phyloP scores from a whole-genome alignment of 2,113 vertebrate species.

The Rhadina sibilatrix region DNA sequence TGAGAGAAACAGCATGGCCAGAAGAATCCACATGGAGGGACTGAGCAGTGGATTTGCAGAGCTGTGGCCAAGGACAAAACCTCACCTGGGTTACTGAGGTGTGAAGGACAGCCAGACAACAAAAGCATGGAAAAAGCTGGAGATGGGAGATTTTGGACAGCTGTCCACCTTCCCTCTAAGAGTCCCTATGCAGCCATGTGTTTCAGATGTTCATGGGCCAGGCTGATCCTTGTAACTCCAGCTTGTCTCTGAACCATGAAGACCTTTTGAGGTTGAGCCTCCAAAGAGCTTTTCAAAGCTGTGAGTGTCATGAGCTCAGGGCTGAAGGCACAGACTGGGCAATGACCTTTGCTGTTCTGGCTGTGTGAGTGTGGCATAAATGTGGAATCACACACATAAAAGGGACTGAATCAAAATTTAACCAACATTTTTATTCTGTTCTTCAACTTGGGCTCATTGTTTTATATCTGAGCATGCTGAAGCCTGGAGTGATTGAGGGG shows the following conservation, averaged over 20 bases:
- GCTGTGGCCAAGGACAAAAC: background rate
- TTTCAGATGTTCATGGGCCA: background rate
- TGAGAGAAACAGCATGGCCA: background rate
- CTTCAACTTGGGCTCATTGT: slow-evolving; percentile 36
- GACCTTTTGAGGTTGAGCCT: background rate
- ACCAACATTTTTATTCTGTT: slow-evolving; percentile 34
- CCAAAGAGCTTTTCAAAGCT: background rate
- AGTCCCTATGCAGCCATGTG: background rate
- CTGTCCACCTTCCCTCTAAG: background rate
- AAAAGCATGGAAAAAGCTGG: background rate
- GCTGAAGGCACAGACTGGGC: background rate
- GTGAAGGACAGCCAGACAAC: background rate
- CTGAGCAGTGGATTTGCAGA: background rate
- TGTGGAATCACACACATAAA: background rate
- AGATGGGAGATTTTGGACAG: background rate
- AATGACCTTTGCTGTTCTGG: background rate
- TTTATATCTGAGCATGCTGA: slow-evolving; percentile 31
- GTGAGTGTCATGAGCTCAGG: background rate
- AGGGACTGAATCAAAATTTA: slow-evolving; percentile 28
- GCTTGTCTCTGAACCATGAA: background rate
- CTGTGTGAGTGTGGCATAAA: background rate
- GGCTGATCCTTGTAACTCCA: background rate
- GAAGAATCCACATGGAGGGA: background rate
- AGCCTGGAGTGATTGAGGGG: slow-evolving; percentile 50
- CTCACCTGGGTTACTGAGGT: background rate